Evolutionary conservation across 2,797 vertebrate species (phyloP), one percentile per base, ranked within the genome.

Genomic region (Podarcis lilfordi): DNA sequence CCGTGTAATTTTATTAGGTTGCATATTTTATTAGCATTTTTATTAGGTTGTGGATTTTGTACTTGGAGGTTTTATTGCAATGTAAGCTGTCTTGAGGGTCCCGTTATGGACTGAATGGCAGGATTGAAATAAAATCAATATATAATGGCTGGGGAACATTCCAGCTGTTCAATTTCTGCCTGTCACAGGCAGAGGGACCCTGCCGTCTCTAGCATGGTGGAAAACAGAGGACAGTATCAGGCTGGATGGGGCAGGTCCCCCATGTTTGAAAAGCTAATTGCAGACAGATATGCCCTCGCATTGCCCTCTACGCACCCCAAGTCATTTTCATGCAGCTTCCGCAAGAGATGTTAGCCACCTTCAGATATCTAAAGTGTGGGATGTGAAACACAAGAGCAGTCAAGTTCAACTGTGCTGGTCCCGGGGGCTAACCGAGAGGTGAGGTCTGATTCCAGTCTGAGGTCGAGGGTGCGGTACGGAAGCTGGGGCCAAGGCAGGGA

Each of bases 1-100:
- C 27, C 5, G 19, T 88, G 45, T 40, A 68, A 88, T 84, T 88
- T 78, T 78, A 83, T 37, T 78, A 66, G 81, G 19, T 50, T 50
- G 29, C 29, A 43, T 86, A 88, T 84, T 88, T 78, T 78, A 83
- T 37, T 78, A 66, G 81, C 10, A 35, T 50, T 84, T 88, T 78
- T 78, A 83, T 37, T 78, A 66, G 81, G 19, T 50, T 50, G 25
- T 35, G 37, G 74, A 69, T 68, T 21, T 43, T 40, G 25, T 8
- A 37, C 17, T 0, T 35, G 5, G 32, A 32, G 29, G 23, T 83
- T 83, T 88, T 83, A 88, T 83, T 84, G 59, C 29, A 15, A 45
- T 17, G 17, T 29, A 37, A 77, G 80, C 61, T 55, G 81, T 55
- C 74, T 83, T 83, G 64, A 40, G 87, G 80, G 81, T 55, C 81